Evolutionary conservation across 1,140 invertebrate genomes (phyloP), one percentile per base, ranked within the genome.

Genomic region (Zaprionus kolodkinae): DNA sequence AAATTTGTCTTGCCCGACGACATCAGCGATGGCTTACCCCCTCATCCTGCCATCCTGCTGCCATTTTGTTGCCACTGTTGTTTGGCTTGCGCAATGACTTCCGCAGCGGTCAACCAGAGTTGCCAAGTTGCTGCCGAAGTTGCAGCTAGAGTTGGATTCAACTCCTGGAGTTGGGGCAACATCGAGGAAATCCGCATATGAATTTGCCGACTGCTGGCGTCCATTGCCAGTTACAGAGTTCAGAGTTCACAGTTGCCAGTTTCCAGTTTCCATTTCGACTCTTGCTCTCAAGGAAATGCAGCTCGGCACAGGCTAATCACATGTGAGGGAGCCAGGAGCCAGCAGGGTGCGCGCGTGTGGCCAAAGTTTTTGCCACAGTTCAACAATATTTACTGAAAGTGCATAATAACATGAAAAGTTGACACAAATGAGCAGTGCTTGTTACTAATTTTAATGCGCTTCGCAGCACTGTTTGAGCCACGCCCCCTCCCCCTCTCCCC

Each of bases 361-460:
- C 45, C 45, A 82, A 89, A 89, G 72, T 88, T 88, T 88, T 81
- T 70, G 67, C 77, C 73, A 56, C 15, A 38, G 71, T 70, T 45
- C 78, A 88, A 81, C 76, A 91, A 89, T 88, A 88, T 88, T 91
- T 91, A 76, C 74, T 81, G 81, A 55, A 89, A 91, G 90, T 91
- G 86, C 83, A 91, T 91, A 91, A 91, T 91, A 90, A 91, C 90
- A 91, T 84, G 79, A 77, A 91, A 91, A 91, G 86, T 91, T 91
- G 90, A 83, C 83, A 83, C 81, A 91, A 91, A 91, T 91, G 91
- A 91, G 86, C 83, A 82, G 76, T 69, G 81, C 83, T 91, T 88
- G 84, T 82, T 91, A 88, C 85, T 91, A 90, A 90, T 91, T 88
- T 91, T 81, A 86, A 90, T 89, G 73, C 76, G 81, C 82, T 77